Base-by-base conservation (phyloP, 2,113 vertebrate species). In the Acanthochromis polyacanthus region DNA sequence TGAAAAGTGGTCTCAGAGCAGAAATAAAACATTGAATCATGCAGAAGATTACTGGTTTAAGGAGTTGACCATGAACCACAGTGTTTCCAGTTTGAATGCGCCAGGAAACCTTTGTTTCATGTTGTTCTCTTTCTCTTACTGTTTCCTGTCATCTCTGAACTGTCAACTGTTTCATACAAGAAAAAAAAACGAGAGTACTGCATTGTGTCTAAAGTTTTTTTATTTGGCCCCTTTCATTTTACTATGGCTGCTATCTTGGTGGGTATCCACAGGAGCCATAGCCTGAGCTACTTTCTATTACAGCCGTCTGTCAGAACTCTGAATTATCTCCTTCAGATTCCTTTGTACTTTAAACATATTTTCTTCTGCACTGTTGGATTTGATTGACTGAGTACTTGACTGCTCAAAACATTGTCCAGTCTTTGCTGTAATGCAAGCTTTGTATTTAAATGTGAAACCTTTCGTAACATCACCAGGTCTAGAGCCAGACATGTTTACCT, bases 401-500 rank as follows among this genome's bases (percentile, higher is more conserved):
- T 9, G 10, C 20, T 46, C 23, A 10, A 51, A 62, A 69, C 1
- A 3, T 20, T 22, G 22, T 36, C 15, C 20, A 45, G 30, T 66
- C 19, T 40, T 22, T 3, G 12, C 59, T 58, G 2, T 56, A 48
- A 55, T 50, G 12, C 8, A 65, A 59, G 15, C 55, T 28, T 64
- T 67, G 56, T 28, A 61, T 78, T 57, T 78, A 59, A 64, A 56
- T 11, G 11, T 40, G 22, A 68, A 68, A 59, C 22, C 15, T 64
- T 55, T 25, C 75, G 10, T 73, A 14, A 36, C 14, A 30, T 0
- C 10, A 50, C 59, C 66, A 51, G 63, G 63, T 43, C 30, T 14
- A 36, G 43, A 59, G 23, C 20, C 68, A 56, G 25, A 76, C 71
- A 55, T 61, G 53, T 85, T 64, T 14, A 67, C 84, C 59, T 72